Percentiles rank a stretch among this genome's conserved stretches.
phyloP scores from a whole-genome alignment of 2,888 invertebrate species.

The Eutolmus rufibarbis region DNA sequence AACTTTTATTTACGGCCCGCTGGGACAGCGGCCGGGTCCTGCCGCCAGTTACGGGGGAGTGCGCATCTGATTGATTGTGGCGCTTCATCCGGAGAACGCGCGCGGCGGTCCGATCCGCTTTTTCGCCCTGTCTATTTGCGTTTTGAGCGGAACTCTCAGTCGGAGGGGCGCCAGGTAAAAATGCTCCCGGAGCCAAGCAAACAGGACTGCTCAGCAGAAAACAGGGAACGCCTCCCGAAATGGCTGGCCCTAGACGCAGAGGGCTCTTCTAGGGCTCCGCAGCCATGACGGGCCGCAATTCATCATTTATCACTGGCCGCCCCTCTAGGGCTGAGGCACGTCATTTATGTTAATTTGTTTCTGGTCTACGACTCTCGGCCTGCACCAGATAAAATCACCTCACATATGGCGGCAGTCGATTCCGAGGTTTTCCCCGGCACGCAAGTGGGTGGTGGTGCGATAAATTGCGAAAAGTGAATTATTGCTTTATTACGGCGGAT shows the following conservation, averaged over 20 bases:
- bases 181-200: background rate
- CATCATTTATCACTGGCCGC: conserved; percentile 26
- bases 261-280: background rate
- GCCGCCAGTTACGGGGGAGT: background rate
- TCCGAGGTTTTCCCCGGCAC: background rate
- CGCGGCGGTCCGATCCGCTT: background rate
- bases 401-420: conserved; percentile 6
- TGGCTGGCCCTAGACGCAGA: background rate
- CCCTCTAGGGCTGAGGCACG: conserved; percentile 6
- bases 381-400: conserved; percentile 15
- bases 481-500: background rate
- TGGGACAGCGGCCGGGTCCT: background rate
- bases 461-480: conserved; percentile 20
- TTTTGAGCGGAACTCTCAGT: background rate
- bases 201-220: background rate
- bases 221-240: background rate
- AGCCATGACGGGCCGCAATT: conserved; percentile 4
- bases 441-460: conserved; percentile 13
- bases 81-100: background rate
- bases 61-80: conserved; percentile 18
- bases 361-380: conserved; percentile 6
- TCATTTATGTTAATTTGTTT: conserved; percentile 32
- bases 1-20: background rate
- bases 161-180: background rate
- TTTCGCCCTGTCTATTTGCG: background rate